Conservation (phyloP, 2,113 vertebrate species). For the Barbus barbus region DNA sequence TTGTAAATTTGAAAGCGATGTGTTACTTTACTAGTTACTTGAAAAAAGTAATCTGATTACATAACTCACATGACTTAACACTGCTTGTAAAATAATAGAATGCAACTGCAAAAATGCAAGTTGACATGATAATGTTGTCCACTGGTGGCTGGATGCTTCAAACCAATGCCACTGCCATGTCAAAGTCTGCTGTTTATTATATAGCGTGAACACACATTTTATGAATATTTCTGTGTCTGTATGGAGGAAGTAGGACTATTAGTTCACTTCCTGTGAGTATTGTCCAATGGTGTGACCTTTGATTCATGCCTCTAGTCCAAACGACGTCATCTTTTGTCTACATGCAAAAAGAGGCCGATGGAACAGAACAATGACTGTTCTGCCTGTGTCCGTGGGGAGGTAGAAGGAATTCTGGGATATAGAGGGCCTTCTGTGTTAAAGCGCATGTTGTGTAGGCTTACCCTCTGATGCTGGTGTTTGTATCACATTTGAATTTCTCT, state of each 20-base stretch:
- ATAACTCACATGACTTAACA: too few relatives aligned
- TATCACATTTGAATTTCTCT: conserved; percentile 25
- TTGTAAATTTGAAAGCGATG: too few relatives aligned
- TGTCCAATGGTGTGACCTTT: conserved; percentile 74
- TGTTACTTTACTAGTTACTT: too few relatives aligned
- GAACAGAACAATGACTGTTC: conserved; percentile 33
- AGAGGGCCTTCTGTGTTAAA: conserved; percentile 47
- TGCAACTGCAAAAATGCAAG: not conserved
- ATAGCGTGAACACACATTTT: not conserved
- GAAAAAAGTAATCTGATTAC: too few relatives aligned
- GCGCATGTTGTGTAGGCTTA: conserved; percentile 36
- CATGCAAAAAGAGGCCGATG: conserved; percentile 28
- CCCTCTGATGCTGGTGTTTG: conserved; percentile 51
- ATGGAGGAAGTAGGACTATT: conserved; percentile 57
- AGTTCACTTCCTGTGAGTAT: conserved; percentile 74
- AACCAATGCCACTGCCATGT: not conserved
- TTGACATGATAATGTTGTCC: not conserved
- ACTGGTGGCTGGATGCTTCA: too few relatives aligned
- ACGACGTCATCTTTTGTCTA: conserved; percentile 63
- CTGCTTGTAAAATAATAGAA: not conserved
- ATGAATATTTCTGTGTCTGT: conserved; percentile 35
- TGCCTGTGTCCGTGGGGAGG: conserved; percentile 36
- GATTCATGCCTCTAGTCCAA: conserved; percentile 62
- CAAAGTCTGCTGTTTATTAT: conserved; percentile 13
- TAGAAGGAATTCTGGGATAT: conserved; percentile 50